Evolutionary conservation across 2,797 vertebrate species (phyloP), one percentile per base, ranked within the genome.

Genomic region (Synanceia verrucosa): DNA sequence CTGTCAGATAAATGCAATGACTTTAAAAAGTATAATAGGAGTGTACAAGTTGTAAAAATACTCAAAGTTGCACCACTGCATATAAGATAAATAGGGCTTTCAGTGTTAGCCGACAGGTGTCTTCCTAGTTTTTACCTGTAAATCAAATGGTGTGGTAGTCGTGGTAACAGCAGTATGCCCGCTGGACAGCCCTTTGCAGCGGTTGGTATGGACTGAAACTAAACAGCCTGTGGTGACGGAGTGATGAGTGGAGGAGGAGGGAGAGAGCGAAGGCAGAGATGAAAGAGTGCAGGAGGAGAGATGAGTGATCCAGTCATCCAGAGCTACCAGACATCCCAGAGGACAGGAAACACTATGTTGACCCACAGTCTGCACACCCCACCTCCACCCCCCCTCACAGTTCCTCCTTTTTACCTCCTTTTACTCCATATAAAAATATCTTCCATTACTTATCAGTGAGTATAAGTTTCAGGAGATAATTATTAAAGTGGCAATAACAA

Each of bases 231-330:
- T 59, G 60, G 51, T 73, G 78, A 78, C 1, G 48, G 74, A 76
- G 80, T 75, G 79, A 82, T 74, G 76, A 70, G 70, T 6, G 67
- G 78, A 75, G 60, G 52, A 62, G 55, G 73, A 76, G 71, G 56
- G 24, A 48, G 51, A 55, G 33, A 59, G 65, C 28, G 23, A 56
- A 36, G 36, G 24, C 21, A 34, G 64, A 59, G 70, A 82, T 82
- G 79, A 77, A 77, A 73, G 79, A 58, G 65, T 21, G 69, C 48
- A 66, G 74, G 57, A 69, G 46, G 51, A 43, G 48, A 66, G 81
- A 83, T 70, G 81, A 82, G 77, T 78, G 85, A 87, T 75, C 26
- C 70, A 52, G 73, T 66, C 70, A 52, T 64, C 53, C 55, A 58
- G 39, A 70, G 63, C 55, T 11, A 61, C 9, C 53, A 36, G 70